phyloP scores from a whole-genome alignment of 1,140 invertebrate species.

The Gonioctena quinquepunctata region DNA sequence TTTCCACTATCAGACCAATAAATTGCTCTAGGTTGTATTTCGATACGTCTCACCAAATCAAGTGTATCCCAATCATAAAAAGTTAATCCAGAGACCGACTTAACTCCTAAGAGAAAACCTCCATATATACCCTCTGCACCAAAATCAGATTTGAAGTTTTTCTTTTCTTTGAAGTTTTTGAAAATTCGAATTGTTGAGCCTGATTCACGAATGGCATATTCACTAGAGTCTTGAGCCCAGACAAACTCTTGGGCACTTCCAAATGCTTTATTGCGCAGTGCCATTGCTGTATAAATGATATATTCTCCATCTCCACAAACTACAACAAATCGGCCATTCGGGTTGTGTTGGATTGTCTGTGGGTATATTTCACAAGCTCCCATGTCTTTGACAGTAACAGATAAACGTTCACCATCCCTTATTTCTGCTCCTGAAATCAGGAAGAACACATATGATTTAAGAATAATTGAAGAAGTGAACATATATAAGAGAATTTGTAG shows the following conservation, averaged over 20 bases:
- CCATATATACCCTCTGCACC: slow-evolving; percentile 98
- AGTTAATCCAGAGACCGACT: slow-evolving; percentile 86
- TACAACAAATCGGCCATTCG: slow-evolving; percentile 97
- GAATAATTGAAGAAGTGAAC: not conserved
- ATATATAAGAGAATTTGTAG: no score
- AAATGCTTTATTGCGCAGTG: slow-evolving; percentile 97
- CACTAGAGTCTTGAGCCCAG: slow-evolving; percentile 96
- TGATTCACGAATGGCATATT: slow-evolving; percentile 92
- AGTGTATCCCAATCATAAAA: slow-evolving; percentile 98
- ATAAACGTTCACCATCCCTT: slow-evolving; percentile 90
- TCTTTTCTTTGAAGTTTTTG: slow-evolving; percentile 98
- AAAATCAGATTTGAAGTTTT: slow-evolving; percentile 93
- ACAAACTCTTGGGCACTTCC: slow-evolving; percentile 98
- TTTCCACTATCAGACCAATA: slow-evolving; percentile 98
- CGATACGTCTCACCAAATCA: slow-evolving; percentile 90
- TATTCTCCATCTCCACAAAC: slow-evolving; percentile 99
- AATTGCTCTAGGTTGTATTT: slow-evolving; percentile 92
- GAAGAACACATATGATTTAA: not conserved
- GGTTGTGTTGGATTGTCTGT: slow-evolving; percentile 97
- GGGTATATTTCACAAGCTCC: slow-evolving; percentile 99
- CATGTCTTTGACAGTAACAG: slow-evolving; percentile 96
- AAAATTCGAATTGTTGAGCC: slow-evolving; percentile 89
- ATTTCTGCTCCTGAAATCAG: slow-evolving; percentile 66
- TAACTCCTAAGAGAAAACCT: slow-evolving; percentile 91
- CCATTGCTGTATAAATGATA: slow-evolving; percentile 99